Base-by-base conservation (phyloP, 2,113 vertebrate species). In the Xyrauchen texanus region DNA sequence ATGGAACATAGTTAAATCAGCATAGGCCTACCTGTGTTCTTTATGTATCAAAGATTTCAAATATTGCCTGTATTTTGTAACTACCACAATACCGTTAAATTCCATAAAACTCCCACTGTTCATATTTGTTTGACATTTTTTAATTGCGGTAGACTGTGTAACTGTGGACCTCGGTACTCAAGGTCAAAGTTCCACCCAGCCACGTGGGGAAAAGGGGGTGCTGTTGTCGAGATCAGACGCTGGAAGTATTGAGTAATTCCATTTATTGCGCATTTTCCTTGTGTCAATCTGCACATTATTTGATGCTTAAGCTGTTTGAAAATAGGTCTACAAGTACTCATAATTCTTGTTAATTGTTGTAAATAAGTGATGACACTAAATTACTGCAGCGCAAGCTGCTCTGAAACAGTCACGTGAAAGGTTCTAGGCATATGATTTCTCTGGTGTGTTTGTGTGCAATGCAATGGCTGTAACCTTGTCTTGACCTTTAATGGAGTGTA, bases 311-410 rank as follows among this genome's bases (percentile, higher is more conserved):
- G 13, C 4, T 51, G 8, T 34, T 34, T 65, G 61, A 63, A 72
- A 63, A 79, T 44, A 62, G 62, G 61, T 7, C 21, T 49, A 62
- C 21, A 52, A 80, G 53, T 49, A 16, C 8, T 45, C 68, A 80
- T 80, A 66, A 51, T 42, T 58, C 53, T 61, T 66, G 61, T 73
- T 73, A 73, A 80, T 73, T 73, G 69, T 53, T 6, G 63, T 80
- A 80, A 74, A 51, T 80, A 34, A 1, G 21, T 65, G 60, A 53
- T 65, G 61, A 79, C 6, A 79, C 53, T 63, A 63, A 80, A 80
- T 80, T 46, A 46, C 53, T 44, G 78, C 61, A 21, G 45, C 52
- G 15, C 61, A 61, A 71, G 68, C 78, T 79, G 78, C 78, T 72
- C 49, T 51, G 16, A 57, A 49, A 4, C 46, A 52, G 70, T 75